These are phyloP conservation scores for Rafetus swinhoei DNA, from an alignment of 2,113 vertebrate species.

Conservation along the genomic window DNA sequence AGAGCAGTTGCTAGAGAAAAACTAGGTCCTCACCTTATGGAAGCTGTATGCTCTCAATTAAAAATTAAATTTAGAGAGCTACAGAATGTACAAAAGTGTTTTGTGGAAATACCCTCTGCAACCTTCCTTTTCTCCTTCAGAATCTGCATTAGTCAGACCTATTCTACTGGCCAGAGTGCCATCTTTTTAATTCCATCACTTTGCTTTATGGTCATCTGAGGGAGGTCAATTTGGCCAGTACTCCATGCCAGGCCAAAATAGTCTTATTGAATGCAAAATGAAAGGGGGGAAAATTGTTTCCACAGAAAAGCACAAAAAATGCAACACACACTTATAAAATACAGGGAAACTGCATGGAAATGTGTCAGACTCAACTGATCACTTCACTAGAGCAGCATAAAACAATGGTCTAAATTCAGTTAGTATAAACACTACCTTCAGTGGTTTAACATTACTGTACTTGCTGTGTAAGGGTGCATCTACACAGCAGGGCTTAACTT, in stretches of 20 bases:
- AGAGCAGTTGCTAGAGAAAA: not conserved
- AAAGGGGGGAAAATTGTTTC: not conserved
- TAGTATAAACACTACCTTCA: not conserved
- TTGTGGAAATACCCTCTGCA: not conserved
- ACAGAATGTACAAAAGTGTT: not conserved
- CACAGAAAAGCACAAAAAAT: not conserved
- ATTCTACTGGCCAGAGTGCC: not conserved
- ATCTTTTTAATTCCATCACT: not conserved
- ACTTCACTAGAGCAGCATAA: not conserved
- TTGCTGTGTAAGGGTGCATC: not conserved
- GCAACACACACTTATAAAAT: not conserved
- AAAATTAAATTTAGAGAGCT: not conserved
- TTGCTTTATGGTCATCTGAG: not conserved
- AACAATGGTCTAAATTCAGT: not conserved
- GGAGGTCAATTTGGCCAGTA: not conserved
- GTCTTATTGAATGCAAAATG: not conserved
- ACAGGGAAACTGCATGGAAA: not conserved
- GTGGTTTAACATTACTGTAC: not conserved
- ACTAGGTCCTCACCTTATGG: not conserved
- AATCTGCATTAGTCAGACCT: not conserved
- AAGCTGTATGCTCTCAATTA: not conserved
- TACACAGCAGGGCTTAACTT: too few relatives aligned
- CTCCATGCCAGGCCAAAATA: not conserved
- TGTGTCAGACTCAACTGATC: not conserved
- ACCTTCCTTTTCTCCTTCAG: not conserved